Conservation (phyloP, 2,113 vertebrate species). For the Perognathus longimembris region DNA sequence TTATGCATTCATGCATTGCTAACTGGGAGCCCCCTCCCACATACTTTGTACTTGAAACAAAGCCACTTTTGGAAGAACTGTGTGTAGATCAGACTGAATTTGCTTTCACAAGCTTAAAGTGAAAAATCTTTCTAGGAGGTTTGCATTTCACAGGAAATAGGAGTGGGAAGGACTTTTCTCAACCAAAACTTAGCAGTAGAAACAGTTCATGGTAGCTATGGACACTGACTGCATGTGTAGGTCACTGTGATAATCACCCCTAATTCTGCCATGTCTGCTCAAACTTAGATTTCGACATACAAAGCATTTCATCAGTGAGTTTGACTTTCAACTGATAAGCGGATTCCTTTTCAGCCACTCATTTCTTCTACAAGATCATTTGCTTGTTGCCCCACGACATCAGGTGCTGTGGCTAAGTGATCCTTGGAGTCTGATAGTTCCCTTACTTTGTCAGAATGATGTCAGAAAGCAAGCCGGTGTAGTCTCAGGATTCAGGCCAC, state of each 20-base stretch:
- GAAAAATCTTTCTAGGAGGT: not conserved
- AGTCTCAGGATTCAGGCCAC: too few species aligned
- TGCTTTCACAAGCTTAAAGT: constrained; percentile 38
- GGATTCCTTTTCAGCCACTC: not conserved
- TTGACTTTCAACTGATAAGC: not conserved
- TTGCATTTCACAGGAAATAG: not conserved
- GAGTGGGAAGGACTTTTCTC: constrained; percentile 1
- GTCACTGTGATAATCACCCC: not conserved
- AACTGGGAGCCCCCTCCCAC: not conserved
- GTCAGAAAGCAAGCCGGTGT: too few species aligned
- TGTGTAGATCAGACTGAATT: not conserved
- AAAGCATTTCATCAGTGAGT: not conserved
- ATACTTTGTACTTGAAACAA: constrained; percentile 10
- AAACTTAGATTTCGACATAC: constrained; percentile 18
- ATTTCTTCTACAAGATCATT: not conserved
- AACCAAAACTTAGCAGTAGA: constrained; percentile 15
- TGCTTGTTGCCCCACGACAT: not conserved
- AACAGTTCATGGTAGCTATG: not conserved
- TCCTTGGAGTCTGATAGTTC: not conserved
- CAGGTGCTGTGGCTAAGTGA: not conserved
- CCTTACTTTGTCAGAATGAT: not conserved
- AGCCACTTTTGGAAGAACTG: not conserved
- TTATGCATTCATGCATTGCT: not conserved
- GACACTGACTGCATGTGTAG: not conserved
- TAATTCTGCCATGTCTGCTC: not conserved